Conservation (phyloP, 2,797 vertebrate genomes). For the Dryobates pubescens region DNA sequence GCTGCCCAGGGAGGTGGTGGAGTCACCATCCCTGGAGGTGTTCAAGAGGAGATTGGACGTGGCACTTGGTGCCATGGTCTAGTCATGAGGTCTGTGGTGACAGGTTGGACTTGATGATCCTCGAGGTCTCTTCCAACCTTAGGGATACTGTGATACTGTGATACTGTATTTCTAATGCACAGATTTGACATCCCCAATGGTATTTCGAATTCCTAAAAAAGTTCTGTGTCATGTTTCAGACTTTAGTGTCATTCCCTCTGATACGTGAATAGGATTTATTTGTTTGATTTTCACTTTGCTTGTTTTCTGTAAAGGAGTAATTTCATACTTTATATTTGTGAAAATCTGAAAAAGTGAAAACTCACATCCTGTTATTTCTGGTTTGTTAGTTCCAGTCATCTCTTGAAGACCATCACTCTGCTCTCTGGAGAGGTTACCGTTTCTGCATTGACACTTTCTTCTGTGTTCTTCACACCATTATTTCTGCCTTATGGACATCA, state of each 20-base stretch:
- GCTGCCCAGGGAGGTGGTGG: too few relatives aligned
- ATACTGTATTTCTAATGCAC: neutral
- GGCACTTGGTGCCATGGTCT: too few relatives aligned
- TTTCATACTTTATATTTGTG: neutral
- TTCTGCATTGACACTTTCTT: neutral
- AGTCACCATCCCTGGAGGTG: too few relatives aligned
- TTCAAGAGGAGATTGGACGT: too few relatives aligned
- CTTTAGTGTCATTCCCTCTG: neutral
- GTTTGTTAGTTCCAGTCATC: neutral
- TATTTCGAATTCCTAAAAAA: neutral
- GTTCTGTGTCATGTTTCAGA: neutral
- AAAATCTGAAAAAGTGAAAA: neutral
- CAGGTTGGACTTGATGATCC: too few relatives aligned
- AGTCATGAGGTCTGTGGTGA: too few relatives aligned
- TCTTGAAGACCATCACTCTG: neutral
- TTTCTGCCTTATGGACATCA: neutral
- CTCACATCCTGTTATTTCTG: neutral
- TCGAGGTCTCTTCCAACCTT: too few relatives aligned
- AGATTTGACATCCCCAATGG: neutral
- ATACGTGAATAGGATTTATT: neutral
- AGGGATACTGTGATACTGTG: neutral
- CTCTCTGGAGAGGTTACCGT: neutral
- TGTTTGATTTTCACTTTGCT: neutral
- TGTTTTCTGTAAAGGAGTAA: neutral
- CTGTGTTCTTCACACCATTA: slow-evolving; percentile 37